Percentiles rank a stretch among this genome's conserved stretches.
Evolutionary conservation across 1,140 invertebrate species (phyloP).

Genomic region (Panulirus ornatus): DNA sequence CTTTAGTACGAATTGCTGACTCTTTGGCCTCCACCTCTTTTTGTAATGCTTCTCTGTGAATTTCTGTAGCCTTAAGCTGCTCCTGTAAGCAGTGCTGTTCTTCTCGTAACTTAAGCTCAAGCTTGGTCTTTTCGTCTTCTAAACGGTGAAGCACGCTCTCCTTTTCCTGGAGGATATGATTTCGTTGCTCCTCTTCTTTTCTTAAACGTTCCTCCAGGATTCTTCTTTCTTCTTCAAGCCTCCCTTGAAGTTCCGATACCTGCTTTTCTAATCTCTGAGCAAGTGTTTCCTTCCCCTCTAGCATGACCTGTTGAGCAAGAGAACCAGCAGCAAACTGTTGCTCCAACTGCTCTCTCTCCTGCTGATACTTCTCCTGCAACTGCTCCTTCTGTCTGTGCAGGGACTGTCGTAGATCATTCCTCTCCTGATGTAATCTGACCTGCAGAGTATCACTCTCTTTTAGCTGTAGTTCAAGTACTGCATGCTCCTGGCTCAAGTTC

Average conservation of each 20-base stretch:
- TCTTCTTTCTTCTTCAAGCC: constrained; percentile 25
- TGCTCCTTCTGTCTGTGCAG: not conserved
- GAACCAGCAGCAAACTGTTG: constrained; percentile 21
- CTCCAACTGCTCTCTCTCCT: constrained; percentile 14
- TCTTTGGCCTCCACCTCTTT: too few relatives aligned
- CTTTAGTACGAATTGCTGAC: too few relatives aligned
- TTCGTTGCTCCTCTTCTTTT: constrained; percentile 23
- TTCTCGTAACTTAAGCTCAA: constrained; percentile 2
- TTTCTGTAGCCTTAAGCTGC: constrained; percentile 8
- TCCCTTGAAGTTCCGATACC: constrained; percentile 12
- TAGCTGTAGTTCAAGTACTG: constrained; percentile 1
- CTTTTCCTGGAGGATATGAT: constrained; percentile 32
- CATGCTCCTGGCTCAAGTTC: not conserved
- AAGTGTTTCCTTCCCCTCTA: constrained; percentile 21
- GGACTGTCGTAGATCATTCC: not conserved
- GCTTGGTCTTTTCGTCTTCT: constrained; percentile 42
- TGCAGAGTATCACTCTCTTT: constrained; percentile 34
- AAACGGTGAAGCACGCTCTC: constrained; percentile 18
- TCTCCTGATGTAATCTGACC: constrained; percentile 16
- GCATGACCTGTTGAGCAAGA: constrained; percentile 29
- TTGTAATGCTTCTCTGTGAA: constrained; percentile 1
- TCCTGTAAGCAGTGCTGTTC: constrained; percentile 14
- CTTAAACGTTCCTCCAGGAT: not conserved
- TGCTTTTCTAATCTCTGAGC: constrained; percentile 20
- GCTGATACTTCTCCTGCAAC: constrained; percentile 6